A percentile compares a stretch with the other conserved stretches of the same genome.
phyloP scores from a whole-genome alignment of 1,140 invertebrate species.

The Apis laboriosa region DNA sequence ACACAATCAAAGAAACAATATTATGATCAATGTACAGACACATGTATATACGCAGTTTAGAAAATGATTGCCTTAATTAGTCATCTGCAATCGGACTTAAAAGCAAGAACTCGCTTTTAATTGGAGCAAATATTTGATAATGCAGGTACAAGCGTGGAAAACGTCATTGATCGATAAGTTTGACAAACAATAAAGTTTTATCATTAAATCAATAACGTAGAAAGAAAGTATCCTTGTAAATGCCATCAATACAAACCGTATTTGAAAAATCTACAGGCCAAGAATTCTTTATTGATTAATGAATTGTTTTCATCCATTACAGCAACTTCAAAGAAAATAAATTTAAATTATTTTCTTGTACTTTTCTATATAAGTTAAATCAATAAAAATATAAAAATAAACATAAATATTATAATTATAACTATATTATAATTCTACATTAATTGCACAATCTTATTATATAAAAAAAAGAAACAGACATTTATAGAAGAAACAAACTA shows the following conservation, averaged over 20 bases:
- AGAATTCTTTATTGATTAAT: neutral
- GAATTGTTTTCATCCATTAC: neutral
- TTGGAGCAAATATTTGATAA: neutral
- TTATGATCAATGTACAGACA: neutral
- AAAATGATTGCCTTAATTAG: neutral
- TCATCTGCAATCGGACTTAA: neutral
- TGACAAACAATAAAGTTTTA: constrained; percentile 1
- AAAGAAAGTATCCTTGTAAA: neutral
- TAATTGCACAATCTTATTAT: neutral
- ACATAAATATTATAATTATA: too few species aligned
- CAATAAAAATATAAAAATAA: neutral
- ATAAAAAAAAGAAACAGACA: neutral
- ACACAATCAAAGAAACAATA: neutral
- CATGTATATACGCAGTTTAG: neutral
- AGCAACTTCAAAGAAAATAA: neutral
- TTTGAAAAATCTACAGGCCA: neutral
- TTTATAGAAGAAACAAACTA: neutral
- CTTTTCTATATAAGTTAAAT: too few species aligned
- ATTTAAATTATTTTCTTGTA: neutral
- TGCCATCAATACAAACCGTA: neutral
- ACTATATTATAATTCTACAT: neutral
- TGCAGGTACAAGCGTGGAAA: too few species aligned
- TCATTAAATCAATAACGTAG: constrained; percentile 2
- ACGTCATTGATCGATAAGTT: neutral
- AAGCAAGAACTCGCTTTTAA: neutral